Evolutionary conservation across 2,797 vertebrate species (phyloP).

Genomic region (Gallirallus australis): DNA sequence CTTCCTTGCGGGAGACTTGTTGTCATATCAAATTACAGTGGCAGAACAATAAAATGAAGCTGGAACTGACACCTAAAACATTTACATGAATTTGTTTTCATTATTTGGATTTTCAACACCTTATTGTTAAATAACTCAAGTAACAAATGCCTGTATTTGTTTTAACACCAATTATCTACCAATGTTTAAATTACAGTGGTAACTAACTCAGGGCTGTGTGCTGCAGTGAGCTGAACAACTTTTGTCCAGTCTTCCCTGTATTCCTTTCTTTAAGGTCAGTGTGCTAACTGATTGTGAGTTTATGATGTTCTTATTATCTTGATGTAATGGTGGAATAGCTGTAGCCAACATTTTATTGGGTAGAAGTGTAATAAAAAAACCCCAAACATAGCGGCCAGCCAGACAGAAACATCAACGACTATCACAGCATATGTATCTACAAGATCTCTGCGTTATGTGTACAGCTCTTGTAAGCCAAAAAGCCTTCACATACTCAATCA

Average conservation of each 20-base stretch:
- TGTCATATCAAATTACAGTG: not conserved
- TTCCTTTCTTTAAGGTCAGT: not conserved
- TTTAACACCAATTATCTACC: not conserved
- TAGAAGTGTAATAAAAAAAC: not conserved
- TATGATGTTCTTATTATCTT: not conserved
- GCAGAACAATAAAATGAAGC: not conserved
- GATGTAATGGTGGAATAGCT: not conserved
- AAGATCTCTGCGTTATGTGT: not conserved
- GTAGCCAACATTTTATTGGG: not conserved
- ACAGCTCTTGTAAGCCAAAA: not conserved
- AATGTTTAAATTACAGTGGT: not conserved
- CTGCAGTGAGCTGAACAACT: not conserved
- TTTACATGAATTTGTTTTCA: not conserved
- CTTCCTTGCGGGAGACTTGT: not conserved
- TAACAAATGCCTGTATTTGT: not conserved
- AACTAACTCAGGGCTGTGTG: not conserved
- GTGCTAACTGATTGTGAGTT: not conserved
- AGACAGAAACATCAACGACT: not conserved
- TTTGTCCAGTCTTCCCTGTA: not conserved
- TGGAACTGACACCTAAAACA: not conserved
- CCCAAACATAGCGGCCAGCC: not conserved
- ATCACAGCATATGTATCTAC: fast-evolving
- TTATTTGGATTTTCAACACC: not conserved
- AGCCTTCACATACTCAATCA: not conserved
- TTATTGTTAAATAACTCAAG: not conserved